Percentiles rank a stretch among this genome's conserved stretches.
phyloP scores from a whole-genome alignment of 2,113 vertebrate species.

The Nyctereutes procyonoides region DNA sequence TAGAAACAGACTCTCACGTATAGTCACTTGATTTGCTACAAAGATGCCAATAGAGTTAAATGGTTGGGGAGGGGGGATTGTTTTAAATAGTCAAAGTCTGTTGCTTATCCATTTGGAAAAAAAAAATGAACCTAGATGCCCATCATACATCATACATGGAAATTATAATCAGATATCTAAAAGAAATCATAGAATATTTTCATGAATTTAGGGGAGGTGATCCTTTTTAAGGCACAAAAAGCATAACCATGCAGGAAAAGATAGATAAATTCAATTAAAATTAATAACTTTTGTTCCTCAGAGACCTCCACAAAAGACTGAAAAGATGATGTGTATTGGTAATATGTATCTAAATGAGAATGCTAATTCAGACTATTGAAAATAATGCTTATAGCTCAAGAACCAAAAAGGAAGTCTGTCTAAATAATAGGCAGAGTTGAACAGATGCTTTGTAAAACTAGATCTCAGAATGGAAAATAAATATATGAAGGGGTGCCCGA shows the following conservation, averaged over 20 bases:
- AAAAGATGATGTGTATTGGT: not conserved
- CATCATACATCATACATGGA: not conserved
- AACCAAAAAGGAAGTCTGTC: not conserved
- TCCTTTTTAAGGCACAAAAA: not conserved
- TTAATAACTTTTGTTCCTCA: not conserved
- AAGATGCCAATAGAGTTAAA: not conserved
- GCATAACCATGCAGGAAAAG: not conserved
- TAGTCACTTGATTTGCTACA: not conserved
- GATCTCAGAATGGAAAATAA: not conserved
- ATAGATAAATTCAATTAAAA: not conserved
- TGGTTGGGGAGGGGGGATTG: not conserved
- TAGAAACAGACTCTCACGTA: not conserved
- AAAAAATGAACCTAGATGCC: not conserved
- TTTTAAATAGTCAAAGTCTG: not conserved
- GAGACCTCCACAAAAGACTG: not conserved
- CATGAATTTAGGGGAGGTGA: not conserved
- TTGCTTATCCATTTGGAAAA: not conserved
- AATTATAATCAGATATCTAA: not conserved
- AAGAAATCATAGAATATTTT: not conserved
- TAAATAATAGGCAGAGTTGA: not conserved
- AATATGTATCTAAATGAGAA: not conserved
- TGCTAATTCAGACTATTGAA: not conserved
- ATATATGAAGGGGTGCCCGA: not conserved
- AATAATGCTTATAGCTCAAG: not conserved
- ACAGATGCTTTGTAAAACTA: not conserved